Evolutionary conservation across 2,797 vertebrate genomes (phyloP).

Genomic region (Aulostomus chinensis): DNA sequence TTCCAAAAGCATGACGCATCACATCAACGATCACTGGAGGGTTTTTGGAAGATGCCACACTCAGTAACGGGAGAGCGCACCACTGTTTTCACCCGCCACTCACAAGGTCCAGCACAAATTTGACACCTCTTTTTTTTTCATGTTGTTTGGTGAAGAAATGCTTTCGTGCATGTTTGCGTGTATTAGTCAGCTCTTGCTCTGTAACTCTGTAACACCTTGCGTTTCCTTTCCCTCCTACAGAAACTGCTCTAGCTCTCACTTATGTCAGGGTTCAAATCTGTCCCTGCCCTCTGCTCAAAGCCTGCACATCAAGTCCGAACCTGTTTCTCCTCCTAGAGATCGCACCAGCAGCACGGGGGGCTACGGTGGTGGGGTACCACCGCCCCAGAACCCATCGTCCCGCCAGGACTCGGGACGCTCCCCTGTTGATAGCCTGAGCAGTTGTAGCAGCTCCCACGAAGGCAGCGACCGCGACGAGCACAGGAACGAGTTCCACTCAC

Average conservation of each 20-base stretch:
- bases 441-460: slow-evolving; percentile 98
- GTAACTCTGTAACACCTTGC: slow-evolving; percentile 88
- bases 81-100: slow-evolving; percentile 50
- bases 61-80: slow-evolving; percentile 16
- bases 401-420: slow-evolving; percentile 98
- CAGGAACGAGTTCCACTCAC: slow-evolving; percentile 97
- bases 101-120: slow-evolving; percentile 37
- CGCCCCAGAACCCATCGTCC: slow-evolving; percentile 79
- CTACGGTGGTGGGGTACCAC: slow-evolving; percentile 86
- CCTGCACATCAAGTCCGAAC: slow-evolving; percentile 99
- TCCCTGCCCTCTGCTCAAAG: slow-evolving; percentile 99
- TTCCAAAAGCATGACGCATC: slow-evolving; percentile 44
- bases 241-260: slow-evolving; percentile 99
- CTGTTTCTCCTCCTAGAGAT: slow-evolving; percentile 99
- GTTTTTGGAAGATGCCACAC: slow-evolving; percentile 21
- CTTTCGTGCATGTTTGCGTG: slow-evolving; percentile 68
- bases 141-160: slow-evolving; percentile 48
- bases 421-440: slow-evolving; percentile 98
- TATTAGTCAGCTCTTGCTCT: slow-evolving; percentile 76
- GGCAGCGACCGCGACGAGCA: slow-evolving; percentile 98
- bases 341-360: slow-evolving; percentile 95
- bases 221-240: slow-evolving; percentile 97
- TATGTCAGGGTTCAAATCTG: slow-evolving; percentile 99
- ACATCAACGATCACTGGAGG: slow-evolving; percentile 13
- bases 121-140: slow-evolving; percentile 35